Base-by-base conservation (phyloP, 2,113 vertebrate species). In the Vanacampus margaritifer region DNA sequence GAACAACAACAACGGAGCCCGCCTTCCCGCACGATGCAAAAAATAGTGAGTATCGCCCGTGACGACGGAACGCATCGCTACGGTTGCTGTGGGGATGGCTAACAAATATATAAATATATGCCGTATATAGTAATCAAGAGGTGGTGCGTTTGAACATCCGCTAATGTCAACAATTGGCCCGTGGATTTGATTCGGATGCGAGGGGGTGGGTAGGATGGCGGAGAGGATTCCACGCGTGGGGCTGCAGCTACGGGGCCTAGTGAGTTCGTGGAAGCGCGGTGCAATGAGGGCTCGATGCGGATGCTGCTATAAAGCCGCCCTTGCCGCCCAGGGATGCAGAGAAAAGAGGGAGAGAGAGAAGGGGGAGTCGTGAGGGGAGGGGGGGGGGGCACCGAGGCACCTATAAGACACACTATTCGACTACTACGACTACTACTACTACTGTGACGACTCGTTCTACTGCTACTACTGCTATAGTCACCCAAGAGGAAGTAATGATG, bases 301-400 rank as follows among this genome's bases (percentile, higher is more conserved):
- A 87, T 88, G 87, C 81, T 85, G 86, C 84, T 87, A 86, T 86
- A 65, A 36, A 86, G 81, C 87, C 88, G 85, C 88, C 84, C 87
- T 86, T 88, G 77, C 88, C 87, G 87, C 86, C 83, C 81, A 86
- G 82, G 81, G 86, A 88, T 86, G 86, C 87, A 84, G 87, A 87
- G 83, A 74, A 82, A 80, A 81, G 63, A 65, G 58, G 37, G 58
- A 51, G 64, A 43, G 78, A 63, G 66, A 64, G 65, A 68, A 79
- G 66, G 78, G 80, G 80, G 84, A 82, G 86, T 84, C 84, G 86
- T 86, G 86, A 89, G 82, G 78, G 84, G 82, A 85, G 85, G 86
- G 79, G 76, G 75, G 46, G 39, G 79, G 78, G 77, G 79, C 80
- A 82, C 77, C 84, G 83, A 79, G 74, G 85, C 75, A 76, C 61